phyloP scores from a whole-genome alignment of 2,113 vertebrate genomes.

The Amblyopsis rosae region DNA sequence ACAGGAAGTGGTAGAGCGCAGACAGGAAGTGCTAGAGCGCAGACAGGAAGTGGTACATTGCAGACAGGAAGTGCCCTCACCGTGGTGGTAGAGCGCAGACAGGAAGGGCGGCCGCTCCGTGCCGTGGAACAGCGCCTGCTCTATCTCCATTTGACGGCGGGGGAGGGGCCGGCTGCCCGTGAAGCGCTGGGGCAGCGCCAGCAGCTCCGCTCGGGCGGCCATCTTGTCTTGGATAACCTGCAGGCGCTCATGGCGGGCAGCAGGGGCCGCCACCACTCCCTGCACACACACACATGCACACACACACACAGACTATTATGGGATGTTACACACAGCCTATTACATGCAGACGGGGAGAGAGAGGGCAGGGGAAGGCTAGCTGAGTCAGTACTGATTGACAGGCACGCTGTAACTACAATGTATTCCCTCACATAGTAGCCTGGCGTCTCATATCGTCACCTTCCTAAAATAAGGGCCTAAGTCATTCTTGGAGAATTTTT shows the following conservation, averaged over 20 bases:
- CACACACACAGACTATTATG: no score
- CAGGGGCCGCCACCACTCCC: slow-evolving; percentile 83
- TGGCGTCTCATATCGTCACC: no score
- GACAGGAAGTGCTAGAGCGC: neutral
- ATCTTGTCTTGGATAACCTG: slow-evolving; percentile 88
- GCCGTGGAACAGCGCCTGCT: slow-evolving; percentile 90
- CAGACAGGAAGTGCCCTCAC: slow-evolving; percentile 53
- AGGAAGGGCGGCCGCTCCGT: slow-evolving; percentile 87
- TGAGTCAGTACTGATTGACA: no score
- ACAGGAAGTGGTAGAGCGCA: neutral
- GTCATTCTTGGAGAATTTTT: no score
- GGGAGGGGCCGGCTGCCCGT: slow-evolving; percentile 87
- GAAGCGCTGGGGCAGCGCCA: slow-evolving; percentile 88
- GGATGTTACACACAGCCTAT: no score
- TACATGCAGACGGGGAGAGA: no score
- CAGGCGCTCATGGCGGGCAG: slow-evolving; percentile 82
- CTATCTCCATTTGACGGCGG: slow-evolving; percentile 94
- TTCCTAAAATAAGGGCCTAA: no score
- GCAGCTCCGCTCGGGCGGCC: slow-evolving; percentile 79
- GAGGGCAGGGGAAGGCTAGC: no score
- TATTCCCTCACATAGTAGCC: no score
- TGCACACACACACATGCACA: slow-evolving; percentile 26
- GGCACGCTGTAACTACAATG: no score
- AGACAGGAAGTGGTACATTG: slow-evolving; percentile 85
- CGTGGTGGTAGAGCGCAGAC: slow-evolving; percentile 88